Base-by-base conservation (phyloP, 2,797 vertebrate genomes). In the Morelia viridis region DNA sequence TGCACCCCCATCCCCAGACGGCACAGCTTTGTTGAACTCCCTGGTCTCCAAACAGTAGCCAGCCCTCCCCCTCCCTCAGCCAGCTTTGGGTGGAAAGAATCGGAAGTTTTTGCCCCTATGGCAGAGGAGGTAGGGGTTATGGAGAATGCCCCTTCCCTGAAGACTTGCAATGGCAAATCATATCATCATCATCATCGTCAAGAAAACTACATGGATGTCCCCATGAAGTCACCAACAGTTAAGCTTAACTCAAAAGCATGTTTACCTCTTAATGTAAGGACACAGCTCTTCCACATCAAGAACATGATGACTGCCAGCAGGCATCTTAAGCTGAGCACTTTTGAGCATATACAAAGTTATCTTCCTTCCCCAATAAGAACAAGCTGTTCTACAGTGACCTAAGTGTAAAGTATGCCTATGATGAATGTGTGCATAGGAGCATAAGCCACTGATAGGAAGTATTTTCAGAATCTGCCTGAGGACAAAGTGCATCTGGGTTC, bases 21-120 rank as follows among this genome's bases (percentile, higher is more conserved):
- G 89, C 85, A 87, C 10, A 90, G 89, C 89, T 87, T n/a, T 61
- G 65, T 83, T 90, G 46, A 92, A 84, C 68, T 90, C 35, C 50
- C 46, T 57, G 11, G 19, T 76, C 60, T 26, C 58, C 26, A 80
- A 58, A 61, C 46, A n/a, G 57, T 41, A 87, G 41, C n/a, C 41
- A 56, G 46, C 11, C 89, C 58, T 83, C 26, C 60, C 8, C 85
- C 87, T 41, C 4, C 7, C 83, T 65, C 84, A 56, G 84, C 31
- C 17, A 31, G 46, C 58, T 83, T 60, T 35, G 80, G 56, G 46
- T 46, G 10, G 7, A 62, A 90, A 87, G 68, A 80, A 87, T 83
- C 0, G n/a, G 85, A 80, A 53, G 22, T 56, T 68, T 41, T 53
- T 57, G 3, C 61, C 12, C 6, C 17, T 8, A 15, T 15, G 28